These are phyloP conservation scores for Helostoma temminkii DNA, from an alignment of 2,797 vertebrate species.

Conservation along the genomic window DNA sequence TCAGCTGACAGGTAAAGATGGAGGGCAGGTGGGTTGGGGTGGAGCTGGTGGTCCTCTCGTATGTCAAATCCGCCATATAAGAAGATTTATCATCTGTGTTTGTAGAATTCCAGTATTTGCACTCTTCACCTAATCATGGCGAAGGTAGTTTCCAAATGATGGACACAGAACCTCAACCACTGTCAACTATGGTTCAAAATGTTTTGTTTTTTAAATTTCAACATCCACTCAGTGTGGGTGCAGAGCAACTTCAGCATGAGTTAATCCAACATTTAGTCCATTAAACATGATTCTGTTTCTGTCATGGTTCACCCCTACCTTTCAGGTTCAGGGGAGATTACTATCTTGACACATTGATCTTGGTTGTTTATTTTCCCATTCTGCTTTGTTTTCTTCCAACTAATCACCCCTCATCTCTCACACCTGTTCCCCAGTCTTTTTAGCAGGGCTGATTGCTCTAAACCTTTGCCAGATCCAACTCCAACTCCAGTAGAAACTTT, in stretches of 20 bases:
- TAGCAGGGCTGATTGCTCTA: too few species aligned
- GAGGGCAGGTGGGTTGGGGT: conserved; percentile 33
- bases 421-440: too few species aligned
- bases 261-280: neutral
- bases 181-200: neutral
- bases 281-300: neutral
- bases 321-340: too few species aligned
- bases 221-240: neutral
- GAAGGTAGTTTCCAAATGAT: conserved; percentile 14
- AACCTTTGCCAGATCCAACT: too few species aligned
- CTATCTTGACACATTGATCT: too few species aligned
- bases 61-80: conserved; percentile 33
- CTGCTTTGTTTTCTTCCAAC: too few species aligned
- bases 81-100: neutral
- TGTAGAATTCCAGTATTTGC: too few species aligned
- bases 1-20: conserved; percentile 60
- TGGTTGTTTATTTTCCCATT: too few species aligned
- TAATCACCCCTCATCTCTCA: too few species aligned
- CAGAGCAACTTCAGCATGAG: neutral
- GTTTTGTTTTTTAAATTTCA: neutral
- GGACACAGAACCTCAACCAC: neutral
- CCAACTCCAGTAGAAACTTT: too few species aligned
- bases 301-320: too few species aligned
- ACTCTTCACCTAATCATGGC: neutral
- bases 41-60: conserved; percentile 43